Evolutionary conservation across 2,888 invertebrate species (phyloP), one percentile per base, ranked within the genome.

Genomic region (Epistrophella euchroma): DNA sequence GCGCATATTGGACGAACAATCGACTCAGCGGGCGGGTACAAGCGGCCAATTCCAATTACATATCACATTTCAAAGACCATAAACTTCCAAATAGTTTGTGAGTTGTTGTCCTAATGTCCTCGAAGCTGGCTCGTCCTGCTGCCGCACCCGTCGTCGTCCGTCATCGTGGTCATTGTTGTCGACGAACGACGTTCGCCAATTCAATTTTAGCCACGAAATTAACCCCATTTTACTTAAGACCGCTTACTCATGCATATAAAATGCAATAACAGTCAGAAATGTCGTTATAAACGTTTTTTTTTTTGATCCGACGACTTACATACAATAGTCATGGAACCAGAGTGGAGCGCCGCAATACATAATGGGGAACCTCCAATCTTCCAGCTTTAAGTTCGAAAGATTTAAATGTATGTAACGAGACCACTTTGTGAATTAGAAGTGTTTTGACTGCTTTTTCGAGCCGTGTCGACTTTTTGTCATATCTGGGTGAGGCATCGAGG

Each of bases 401-500:
- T 17, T 47, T n/a, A 13, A 85, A 85, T 81, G 82, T 56, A 77
- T 77, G 81, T 77, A 86, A 86, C 81, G 55, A 82, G 82, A 77
- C 64, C 77, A 55, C 68, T 76, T 68, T 81, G 71, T 40, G 68
- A 60, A 58, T 78, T 73, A 60, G 86, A 82, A 82, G 86, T 87
- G 83, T 87, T 83, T 83, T 87, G 87, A 87, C 87, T 87, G 78
- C 75, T 60, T 75, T 60, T 78, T 74, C 73, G 64, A 25, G 72
- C 85, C 55, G 76, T 72, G 66, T 76, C 66, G 77, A 77, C 78
- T 83, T 87, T 82, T 83, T 87, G 87, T 87, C 78, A 87, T 87
- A 83, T 87, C 83, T 83, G 83, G 87, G 87, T 75, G 87, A 83
- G 87, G 83, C 87, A 86, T 64, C 47, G 73, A 62, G 70, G 50